Base-by-base conservation (phyloP, 2,888 invertebrate genomes). In the Cerastis leucographa region DNA sequence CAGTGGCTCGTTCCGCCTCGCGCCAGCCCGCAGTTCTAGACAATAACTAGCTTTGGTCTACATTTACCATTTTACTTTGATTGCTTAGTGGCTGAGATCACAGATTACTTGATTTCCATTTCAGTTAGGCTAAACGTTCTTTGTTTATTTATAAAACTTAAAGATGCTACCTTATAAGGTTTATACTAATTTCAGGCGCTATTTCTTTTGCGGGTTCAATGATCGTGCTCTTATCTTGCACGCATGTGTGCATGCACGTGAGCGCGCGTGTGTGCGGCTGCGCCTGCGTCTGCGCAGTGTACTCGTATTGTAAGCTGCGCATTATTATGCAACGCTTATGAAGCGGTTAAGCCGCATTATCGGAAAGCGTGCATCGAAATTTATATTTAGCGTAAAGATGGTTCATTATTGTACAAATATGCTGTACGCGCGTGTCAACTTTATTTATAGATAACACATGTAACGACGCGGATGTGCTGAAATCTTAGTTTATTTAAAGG, bases 191-290 rank as follows among this genome's bases (percentile, higher is more conserved):
- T 96, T 96, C 96, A 96, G 95, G 94, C 93, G 92, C 91, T 93
- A 94, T 94, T 95, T 94, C 94, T 93, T 92, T 90, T 87, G 79
- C 83, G 87, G 89, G 96, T 94, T 95, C 94, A 92, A 71, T 91
- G 95, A 93, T 95, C 94, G 93, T 67, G 86, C 92, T 93, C 94
- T 96, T 96, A 96, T 96, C 96, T 94, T 81, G 87, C 82, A 87
- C 81, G 89, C 89, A 85, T 91, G 93, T 91, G 94, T 93, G 91
- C 86, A 91, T 90, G 84, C 92, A 92, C 90, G 91, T 92, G 92
- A 89, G 74, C 64, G 77, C 84, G 85, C 87, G 87, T 87, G 88
- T 88, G 85, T 80, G 89, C 79, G 75, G 84, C 83, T 92, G 94
- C 93, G 93, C 91, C 86, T 88, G 92, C 92, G 91, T 88, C 90